phyloP scores from a whole-genome alignment of 64 coral and sea anemone species.

The Pocillopora damicornis region DNA sequence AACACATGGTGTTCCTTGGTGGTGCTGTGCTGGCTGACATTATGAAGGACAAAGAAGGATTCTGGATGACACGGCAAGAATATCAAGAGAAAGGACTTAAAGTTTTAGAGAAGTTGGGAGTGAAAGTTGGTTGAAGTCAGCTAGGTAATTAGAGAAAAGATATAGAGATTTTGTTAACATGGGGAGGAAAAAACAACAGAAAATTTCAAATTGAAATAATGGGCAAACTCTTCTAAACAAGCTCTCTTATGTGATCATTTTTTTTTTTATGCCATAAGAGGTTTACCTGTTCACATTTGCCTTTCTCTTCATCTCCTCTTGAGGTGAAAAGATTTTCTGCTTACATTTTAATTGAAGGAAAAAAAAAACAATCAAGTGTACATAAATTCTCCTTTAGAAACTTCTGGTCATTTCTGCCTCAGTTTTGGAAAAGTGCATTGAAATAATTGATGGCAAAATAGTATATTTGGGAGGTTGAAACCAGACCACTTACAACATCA shows the following conservation, averaged over 20 bases:
- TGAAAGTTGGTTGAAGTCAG: constrained; percentile 85
- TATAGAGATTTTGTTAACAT: neutral
- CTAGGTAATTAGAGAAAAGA: constrained; percentile 22
- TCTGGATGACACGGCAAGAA: constrained; percentile 96
- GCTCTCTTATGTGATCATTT: neutral
- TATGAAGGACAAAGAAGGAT: constrained; percentile 98
- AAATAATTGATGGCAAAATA: too few species aligned
- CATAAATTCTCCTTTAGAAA: neutral
- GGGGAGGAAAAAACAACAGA: neutral
- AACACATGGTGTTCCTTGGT: constrained; percentile 97
- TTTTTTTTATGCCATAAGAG: neutral
- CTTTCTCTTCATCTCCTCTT: neutral
- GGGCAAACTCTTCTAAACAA: constrained; percentile 1
- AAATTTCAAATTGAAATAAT: constrained; percentile 18
- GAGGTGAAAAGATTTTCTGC: neutral
- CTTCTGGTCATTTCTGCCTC: too few species aligned
- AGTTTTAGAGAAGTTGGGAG: constrained; percentile 90
- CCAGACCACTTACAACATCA: too few species aligned
- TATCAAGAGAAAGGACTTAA: constrained; percentile 94
- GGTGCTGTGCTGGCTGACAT: constrained; percentile 97
- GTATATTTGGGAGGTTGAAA: too few species aligned
- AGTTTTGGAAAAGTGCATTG: neutral
- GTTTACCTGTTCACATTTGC: neutral
- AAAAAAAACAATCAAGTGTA: neutral
- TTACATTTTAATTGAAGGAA: neutral